phyloP scores from a whole-genome alignment of 2,113 vertebrate species.

The Hipposideros armiger region DNA sequence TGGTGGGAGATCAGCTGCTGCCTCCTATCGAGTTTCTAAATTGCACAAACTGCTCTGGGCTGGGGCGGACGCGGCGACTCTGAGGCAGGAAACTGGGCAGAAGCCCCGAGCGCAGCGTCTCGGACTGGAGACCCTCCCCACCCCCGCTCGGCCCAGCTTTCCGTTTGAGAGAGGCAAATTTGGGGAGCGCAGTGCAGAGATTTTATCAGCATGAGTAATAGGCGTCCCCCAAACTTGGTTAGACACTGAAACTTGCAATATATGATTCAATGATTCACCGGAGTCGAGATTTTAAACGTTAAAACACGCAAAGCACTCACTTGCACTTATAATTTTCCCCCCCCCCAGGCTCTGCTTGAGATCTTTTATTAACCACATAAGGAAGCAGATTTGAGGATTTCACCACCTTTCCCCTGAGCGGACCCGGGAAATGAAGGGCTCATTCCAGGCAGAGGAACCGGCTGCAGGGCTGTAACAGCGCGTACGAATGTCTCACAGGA shows the following conservation, averaged over 20 bases:
- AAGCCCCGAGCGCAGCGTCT: conserved; percentile 77
- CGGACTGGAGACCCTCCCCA: conserved; percentile 78
- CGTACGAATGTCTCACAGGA: fast-evolving
- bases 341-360: neutral
- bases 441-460: neutral
- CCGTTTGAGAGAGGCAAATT: fast-evolving
- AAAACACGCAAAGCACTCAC: neutral
- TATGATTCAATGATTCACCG: neutral
- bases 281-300: neutral
- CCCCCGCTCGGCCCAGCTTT: conserved; percentile 31
- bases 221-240: neutral
- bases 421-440: neutral
- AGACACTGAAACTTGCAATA: neutral
- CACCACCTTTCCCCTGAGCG: too few species aligned
- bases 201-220: neutral
- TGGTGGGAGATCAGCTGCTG: conserved; percentile 92
- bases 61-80: conserved; percentile 39
- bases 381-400: neutral
- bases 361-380: neutral
- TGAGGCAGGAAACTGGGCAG: conserved; percentile 85
- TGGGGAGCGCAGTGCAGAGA: neutral
- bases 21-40: conserved; percentile 93
- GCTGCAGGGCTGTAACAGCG: fast-evolving
- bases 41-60: conserved; percentile 79
- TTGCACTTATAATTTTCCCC: neutral